Base-by-base conservation (phyloP, 2,113 vertebrate genomes). In the Conger conger region DNA sequence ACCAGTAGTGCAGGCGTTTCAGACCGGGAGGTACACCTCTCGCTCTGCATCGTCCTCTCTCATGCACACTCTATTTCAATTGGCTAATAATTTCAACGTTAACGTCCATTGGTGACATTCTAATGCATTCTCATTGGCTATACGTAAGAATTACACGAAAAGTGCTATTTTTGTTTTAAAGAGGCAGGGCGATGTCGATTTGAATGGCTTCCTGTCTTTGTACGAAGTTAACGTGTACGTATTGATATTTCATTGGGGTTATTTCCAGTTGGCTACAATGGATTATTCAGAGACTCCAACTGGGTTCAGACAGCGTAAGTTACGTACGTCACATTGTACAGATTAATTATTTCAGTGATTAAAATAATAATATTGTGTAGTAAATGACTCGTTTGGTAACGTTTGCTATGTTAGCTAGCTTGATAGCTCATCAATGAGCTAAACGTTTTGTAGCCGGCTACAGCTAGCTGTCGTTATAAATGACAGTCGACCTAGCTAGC, bases 271-370 rank as follows among this genome's bases (percentile, higher is more conserved):
- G 20, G 17, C 36, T 54, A 23, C 50, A 23, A 95, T 96, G 94
- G 94, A 94, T 90, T 94, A 91, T 38, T 84, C 90, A 1, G 84
- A 90, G 6, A 84, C 89, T 63, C 92, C 93, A 17, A 92, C 89
- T 79, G 94, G 91, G 37, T 94, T 91, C 91, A 93, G 93, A 93
- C 94, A 94, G 89, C 94, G 95, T 95, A 94, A 94, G 94, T 95
- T 93, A 93, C 93, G 93, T 93, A 90, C 88, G 88, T 91, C 86
- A 83, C 82, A 6, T 76, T 81, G 30, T 57, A 82, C 53, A 79
- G 20, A 78, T 37, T 1, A 35, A 78, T 78, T 20, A 33, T 38
- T 78, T 17, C 76, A 1, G 16, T 7, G 35, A 37, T 38, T 38
- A 63, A 63, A 4, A 27, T 63, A 23, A 63, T 63, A 9, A 63